Percentiles rank a stretch among this genome's conserved stretches.
Conservation (phyloP, 2,888 invertebrate genomes). For the Eupithecia exiguata region DNA sequence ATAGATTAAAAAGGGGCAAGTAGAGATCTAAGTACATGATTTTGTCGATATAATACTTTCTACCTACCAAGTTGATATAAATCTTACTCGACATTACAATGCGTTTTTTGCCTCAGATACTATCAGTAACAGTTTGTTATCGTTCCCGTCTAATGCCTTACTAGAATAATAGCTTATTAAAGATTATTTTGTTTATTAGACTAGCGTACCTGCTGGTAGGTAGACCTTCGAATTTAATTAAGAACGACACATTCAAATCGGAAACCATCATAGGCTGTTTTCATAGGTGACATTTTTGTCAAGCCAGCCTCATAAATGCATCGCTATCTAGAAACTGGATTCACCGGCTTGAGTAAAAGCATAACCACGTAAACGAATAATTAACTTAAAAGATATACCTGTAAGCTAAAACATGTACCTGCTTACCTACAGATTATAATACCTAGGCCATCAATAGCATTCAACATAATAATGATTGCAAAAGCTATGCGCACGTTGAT, state of each 20-base stretch:
- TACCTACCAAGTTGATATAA: slow-evolving; percentile 46
- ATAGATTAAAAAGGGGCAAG: neutral
- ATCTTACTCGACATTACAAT: slow-evolving; percentile 59
- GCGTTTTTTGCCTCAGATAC: slow-evolving; percentile 52
- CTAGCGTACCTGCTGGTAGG: neutral
- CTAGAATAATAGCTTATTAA: slow-evolving; percentile 25
- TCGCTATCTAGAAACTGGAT: slow-evolving; percentile 13
- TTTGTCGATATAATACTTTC: slow-evolving; percentile 49
- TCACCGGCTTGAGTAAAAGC: neutral
- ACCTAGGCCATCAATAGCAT: slow-evolving; percentile 19
- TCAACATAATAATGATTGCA: slow-evolving; percentile 18
- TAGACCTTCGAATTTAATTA: neutral
- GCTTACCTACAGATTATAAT: neutral
- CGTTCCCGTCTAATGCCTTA: slow-evolving; percentile 35
- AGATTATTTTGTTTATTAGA: neutral
- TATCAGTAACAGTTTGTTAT: slow-evolving; percentile 45
- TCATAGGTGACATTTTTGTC: neutral
- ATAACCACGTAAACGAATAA: neutral
- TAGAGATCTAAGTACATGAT: neutral
- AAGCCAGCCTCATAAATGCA: slow-evolving; percentile 1
- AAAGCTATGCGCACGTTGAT: slow-evolving; percentile 34
- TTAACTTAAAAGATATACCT: neutral
- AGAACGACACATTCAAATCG: neutral
- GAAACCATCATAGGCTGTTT: neutral
- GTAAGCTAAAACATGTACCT: neutral